Base-by-base conservation (phyloP, 2,888 invertebrate species). In the Spialia ferax region DNA sequence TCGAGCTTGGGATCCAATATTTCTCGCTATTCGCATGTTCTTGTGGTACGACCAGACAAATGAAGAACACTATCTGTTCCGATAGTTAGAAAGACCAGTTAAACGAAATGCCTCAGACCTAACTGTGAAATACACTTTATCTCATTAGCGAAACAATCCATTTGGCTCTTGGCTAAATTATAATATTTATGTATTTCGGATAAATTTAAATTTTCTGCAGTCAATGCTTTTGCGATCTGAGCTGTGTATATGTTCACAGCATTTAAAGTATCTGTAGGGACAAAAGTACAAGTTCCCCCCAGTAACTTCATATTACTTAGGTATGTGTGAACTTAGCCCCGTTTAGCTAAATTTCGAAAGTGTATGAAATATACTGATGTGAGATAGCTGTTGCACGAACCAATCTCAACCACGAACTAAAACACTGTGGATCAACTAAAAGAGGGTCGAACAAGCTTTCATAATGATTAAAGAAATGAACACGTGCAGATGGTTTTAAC, bases 311-410 rank as follows among this genome's bases (percentile, higher is more conserved):
- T 3, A 20, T 48, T 48, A 48, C 11, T 48, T 20, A 48, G 10
- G 8, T 48, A n/a, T n/a, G n/a, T n/a, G n/a, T n/a, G n/a, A n/a
- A n/a, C 10, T 20, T 11, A 48, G 4, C 45, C 45, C 45, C 45
- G 45, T 48, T 48, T 48, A 20, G 20, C 20, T 20, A 48, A 11
- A 48, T 20, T 48, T 48, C 45, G 45, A 18, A 48, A 20, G 10
- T 20, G 45, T 8, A 48, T 48, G 20, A 48, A 48, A 48, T 48
- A 48, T 48, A 48, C 18, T 48, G 45, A 48, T 48, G 45, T 18
- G 45, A 18, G 10, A 48, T 7, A 5, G 45, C 45, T 48, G 45
- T 48, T 20, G 45, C 45, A 48, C 48, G 48, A 48, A 48, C 48
- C 48, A 48, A 11, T 48, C 48, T 48, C 10, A 48, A 15, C 48